Conservation (phyloP, 2,113 vertebrate species). For the Sebastes schlegelii region DNA sequence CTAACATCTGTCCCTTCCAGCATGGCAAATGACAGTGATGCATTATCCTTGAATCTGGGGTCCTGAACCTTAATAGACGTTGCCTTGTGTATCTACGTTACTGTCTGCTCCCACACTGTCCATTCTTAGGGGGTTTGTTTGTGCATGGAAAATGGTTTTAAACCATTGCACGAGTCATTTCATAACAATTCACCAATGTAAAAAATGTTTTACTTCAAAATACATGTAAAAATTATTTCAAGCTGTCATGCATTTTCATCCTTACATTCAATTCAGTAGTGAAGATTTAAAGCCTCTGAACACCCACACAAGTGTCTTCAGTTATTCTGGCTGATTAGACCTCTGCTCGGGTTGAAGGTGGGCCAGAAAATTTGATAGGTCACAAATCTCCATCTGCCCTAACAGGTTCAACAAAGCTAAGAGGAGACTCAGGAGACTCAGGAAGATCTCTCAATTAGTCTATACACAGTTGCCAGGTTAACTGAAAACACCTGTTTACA, state of each 20-base stretch:
- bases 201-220: constrained; percentile 18
- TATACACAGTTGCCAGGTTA: no score
- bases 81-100: neutral
- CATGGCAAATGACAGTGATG: constrained; percentile 44
- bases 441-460: no score
- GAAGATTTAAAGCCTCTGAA: neutral
- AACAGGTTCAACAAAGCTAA: no score
- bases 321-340: no score
- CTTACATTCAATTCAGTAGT: neutral
- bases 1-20: constrained; percentile 39
- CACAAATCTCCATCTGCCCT: no score
- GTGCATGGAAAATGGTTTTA: constrained; percentile 25
- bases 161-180: constrained; percentile 10
- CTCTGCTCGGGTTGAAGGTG: no score
- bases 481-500: no score
- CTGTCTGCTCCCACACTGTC: constrained; percentile 12
- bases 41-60: constrained; percentile 30
- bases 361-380: no score
- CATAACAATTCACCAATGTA: constrained; percentile 6
- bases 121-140: constrained; percentile 3
- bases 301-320: no score
- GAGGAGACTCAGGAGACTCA: no score
- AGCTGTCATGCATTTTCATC: constrained; percentile 2
- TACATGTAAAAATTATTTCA: neutral
- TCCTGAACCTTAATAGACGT: constrained; percentile 6